phyloP scores from a whole-genome alignment of 2,113 vertebrate genomes.

The Shinisaurus crocodilurus region DNA sequence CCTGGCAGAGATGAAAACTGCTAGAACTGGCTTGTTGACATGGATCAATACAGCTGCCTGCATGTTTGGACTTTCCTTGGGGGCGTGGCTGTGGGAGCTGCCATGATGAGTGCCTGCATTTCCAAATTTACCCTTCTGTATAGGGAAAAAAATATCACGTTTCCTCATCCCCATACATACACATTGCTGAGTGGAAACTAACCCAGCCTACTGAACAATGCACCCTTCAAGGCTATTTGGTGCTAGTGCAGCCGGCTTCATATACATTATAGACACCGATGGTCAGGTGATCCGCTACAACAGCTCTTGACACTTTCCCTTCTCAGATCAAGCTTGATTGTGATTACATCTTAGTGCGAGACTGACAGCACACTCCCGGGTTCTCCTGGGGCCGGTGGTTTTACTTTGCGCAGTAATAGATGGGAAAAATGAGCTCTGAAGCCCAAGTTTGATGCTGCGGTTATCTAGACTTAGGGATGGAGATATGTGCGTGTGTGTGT shows the following conservation, averaged over 20 bases:
- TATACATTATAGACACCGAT: constrained; percentile 17
- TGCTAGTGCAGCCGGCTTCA: neutral
- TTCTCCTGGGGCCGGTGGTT: neutral
- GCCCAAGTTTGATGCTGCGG: constrained; percentile 24
- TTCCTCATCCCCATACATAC: neutral
- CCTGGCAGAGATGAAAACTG: too few relatives aligned
- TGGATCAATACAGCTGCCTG: too few relatives aligned
- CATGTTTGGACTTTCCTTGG: too few relatives aligned
- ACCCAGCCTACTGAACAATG: constrained; percentile 14
- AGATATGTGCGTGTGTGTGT: constrained; percentile 63
- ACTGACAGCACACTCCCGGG: constrained; percentile 43
- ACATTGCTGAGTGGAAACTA: constrained; percentile 35
- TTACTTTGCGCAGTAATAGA: constrained; percentile 26
- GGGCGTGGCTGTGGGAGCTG: too few relatives aligned
- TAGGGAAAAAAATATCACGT: neutral
- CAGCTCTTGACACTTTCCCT: constrained; percentile 54
- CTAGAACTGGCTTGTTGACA: too few relatives aligned
- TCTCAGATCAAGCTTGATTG: constrained; percentile 60
- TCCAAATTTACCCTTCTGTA: too few relatives aligned
- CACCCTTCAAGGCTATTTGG: constrained; percentile 19
- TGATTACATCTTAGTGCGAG: constrained; percentile 48
- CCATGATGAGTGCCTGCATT: too few relatives aligned
- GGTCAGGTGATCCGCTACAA: constrained; percentile 40
- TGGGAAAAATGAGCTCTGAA: constrained; percentile 24
- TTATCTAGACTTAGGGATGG: constrained; percentile 57